Evolutionary conservation across 2,113 vertebrate genomes (phyloP), one percentile per base, ranked within the genome.

Genomic region (Odontesthes bonariensis): DNA sequence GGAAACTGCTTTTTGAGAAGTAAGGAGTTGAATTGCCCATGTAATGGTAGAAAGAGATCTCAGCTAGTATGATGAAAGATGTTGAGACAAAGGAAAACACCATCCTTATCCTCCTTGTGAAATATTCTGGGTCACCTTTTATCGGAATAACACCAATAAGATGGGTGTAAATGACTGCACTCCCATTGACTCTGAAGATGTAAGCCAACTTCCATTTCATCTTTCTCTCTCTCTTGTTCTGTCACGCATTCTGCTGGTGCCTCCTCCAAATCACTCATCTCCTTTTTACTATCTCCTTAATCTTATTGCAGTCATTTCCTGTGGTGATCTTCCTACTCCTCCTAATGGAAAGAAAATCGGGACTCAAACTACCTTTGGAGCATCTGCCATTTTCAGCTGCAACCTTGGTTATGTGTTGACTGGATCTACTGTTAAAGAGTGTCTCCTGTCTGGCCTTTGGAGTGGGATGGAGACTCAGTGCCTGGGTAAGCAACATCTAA

Each of bases 281-380:
- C 59, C 40, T 40, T 69, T 35, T 47, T 57, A 47, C 42, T 20
- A 13, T 77, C 35, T 20, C 70, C 46, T 74, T 66, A 42, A 66
- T 91, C 67, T 87, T 76, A 64, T 81, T 92, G 10, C 92, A 99
- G 98, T 99, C 85, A 97, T 98, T 91, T 98, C 97, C 67, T 99
- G 97, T 85, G 96, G 97, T 72, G 96, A 96, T 86, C 93, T 98
- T 72, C 94, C 96, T 46, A 95, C 92, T 76, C 96, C 97, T 87
- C 96, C 97, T 78, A 98, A 99, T 92, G 97, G 97, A 77, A 98
- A 96, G 93, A 98, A 97, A 90, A 98, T 98, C 89, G 98, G 98
- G 88, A 99, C 95, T 72, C 97, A 98, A 68, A 96, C 93, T 67
- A 96, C 96, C 11, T 99, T 97, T 6, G 95, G 96, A 63, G 97